These are phyloP conservation scores for Campylorhamphus procurvoides DNA, from an alignment of 2,113 vertebrate genomes.

Conservation along the genomic window DNA sequence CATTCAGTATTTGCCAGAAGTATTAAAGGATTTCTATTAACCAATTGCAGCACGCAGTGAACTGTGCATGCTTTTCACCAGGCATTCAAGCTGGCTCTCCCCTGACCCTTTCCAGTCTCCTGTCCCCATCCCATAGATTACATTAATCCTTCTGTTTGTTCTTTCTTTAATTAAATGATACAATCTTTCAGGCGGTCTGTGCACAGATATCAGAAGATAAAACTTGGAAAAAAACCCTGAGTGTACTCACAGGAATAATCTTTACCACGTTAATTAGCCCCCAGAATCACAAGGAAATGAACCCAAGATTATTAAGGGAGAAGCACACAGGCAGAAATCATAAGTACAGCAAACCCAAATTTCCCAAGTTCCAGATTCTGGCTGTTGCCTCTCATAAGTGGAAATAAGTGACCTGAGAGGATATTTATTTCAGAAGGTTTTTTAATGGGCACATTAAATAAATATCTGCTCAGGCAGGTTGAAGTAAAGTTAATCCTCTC, in stretches of 20 bases:
- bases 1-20: conserved; percentile 16
- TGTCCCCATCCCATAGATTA: conserved; percentile 13
- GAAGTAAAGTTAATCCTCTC: background rate
- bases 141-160: conserved; percentile 60
- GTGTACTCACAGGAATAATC: background rate
- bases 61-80: background rate
- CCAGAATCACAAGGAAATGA: background rate
- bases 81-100: background rate
- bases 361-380: background rate
- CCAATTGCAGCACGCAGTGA: background rate
- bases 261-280: conserved; percentile 27
- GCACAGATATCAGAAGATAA: conserved; percentile 40
- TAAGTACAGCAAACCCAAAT: background rate
- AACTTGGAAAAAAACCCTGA: background rate
- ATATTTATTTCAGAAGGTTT: background rate
- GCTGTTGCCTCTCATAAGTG: background rate
- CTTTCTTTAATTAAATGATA: conserved; percentile 67
- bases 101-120: background rate
- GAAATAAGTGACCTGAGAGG: background rate
- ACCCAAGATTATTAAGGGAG: background rate
- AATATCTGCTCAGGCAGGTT: background rate
- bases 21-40: conserved; percentile 53
- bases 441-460: background rate
- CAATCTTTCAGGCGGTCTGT: conserved; percentile 31
- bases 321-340: background rate